These are phyloP conservation scores for Opisthograptis luteolata DNA, from an alignment of 2,888 invertebrate genomes.

Conservation along the genomic window DNA sequence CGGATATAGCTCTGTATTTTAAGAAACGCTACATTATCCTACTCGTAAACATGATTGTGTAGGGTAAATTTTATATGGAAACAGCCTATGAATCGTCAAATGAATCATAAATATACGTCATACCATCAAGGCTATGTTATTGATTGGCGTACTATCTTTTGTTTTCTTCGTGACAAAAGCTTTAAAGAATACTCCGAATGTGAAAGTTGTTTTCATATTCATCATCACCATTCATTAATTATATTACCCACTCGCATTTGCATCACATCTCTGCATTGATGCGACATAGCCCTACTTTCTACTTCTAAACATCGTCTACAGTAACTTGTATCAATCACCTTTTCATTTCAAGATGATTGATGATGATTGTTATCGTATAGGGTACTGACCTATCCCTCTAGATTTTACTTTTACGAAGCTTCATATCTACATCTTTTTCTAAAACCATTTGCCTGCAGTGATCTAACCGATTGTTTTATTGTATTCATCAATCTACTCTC, in stretches of 20 bases:
- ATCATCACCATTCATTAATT: no score
- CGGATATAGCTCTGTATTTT: background rate
- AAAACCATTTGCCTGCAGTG: no score
- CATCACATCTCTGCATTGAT: background rate
- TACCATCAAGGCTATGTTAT: background rate
- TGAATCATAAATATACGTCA: background rate
- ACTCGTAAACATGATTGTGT: background rate
- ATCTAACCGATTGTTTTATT: background rate
- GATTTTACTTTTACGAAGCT: no score
- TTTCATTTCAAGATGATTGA: no score
- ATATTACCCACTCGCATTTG: no score
- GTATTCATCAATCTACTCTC: conserved; percentile 1
- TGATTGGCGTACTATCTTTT: background rate
- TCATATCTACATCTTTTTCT: no score
- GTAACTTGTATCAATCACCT: no score
- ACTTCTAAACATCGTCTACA: background rate
- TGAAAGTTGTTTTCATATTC: no score
- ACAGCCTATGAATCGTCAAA: background rate
- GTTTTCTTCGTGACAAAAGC: background rate
- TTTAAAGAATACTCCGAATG: no score
- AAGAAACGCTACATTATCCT: background rate
- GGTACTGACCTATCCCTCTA: conserved; percentile 5
- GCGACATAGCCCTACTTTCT: background rate
- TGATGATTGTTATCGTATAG: background rate
- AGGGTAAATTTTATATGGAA: background rate